Base-by-base conservation (phyloP, 2,888 invertebrate genomes). In the Cephus pulcher region DNA sequence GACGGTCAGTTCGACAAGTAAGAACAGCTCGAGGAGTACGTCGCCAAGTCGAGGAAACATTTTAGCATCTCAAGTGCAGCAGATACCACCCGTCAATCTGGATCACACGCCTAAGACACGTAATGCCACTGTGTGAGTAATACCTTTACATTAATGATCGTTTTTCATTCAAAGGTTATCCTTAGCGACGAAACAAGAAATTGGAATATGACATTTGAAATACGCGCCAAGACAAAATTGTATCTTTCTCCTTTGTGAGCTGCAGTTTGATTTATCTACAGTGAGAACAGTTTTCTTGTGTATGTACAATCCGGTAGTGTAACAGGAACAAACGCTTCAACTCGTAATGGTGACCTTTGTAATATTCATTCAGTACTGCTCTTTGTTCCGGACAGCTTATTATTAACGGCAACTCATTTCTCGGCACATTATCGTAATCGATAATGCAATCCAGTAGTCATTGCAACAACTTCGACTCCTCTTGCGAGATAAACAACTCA, bases 11-110 rank as follows among this genome's bases (percentile, higher is more conserved):
- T 80, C 90, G 68, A 90, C 91, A 83, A 90, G 90, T 85, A 91
- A 90, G 80, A 90, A 86, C 84, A 90, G 90, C 85, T 91, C 91
- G 11, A 88, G 91, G 73, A 91, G 91, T 82, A 83, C 90, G 81
- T 91, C 91, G 78, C 91, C 91, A 35, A 91, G 84, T 82, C 87
- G 91, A 87, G 86, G 84, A 81, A 88, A 85, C 79, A 82, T 85
- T 76, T 79, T 84, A 75, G 86, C 82, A 75, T 84, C 86, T 79
- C 86, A 87, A 78, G 83, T 82, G 69, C 88, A 88, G 77, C 88
- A 86, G 74, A 80, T 84, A 74, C 80, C 68, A 30, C n/a, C 88
- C 75, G 79, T 81, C 81, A 86, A 82, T 85, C 85, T 86, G 82
- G 91, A 91, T 78, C 87, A 89, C 78, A 86, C 86, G 79, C 84